Percentiles rank a stretch among this genome's conserved stretches.
Conservation (phyloP, 2,797 vertebrate genomes). For the Paratrypauchen microcephalus region DNA sequence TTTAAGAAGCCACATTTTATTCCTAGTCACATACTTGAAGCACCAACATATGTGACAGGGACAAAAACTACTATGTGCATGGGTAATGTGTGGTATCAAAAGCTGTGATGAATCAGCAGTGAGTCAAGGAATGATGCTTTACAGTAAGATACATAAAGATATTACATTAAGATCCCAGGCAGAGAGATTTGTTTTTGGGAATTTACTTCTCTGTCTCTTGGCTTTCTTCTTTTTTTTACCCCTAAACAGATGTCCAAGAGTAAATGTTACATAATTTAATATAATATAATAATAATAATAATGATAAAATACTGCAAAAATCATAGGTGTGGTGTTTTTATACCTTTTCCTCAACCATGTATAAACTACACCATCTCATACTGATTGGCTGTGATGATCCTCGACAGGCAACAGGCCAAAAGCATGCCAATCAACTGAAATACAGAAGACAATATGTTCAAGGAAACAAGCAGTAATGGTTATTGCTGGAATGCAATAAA, state of each 20-base stretch:
- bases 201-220: constrained; percentile 47
- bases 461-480: background rate
- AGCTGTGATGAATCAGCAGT: constrained; percentile 57
- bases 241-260: constrained; percentile 35
- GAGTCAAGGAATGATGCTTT: constrained; percentile 75
- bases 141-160: constrained; percentile 71
- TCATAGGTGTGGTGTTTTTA: background rate
- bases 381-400: constrained; percentile 99
- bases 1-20: constrained; percentile 22
- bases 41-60: constrained; percentile 42
- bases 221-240: constrained; percentile 59
- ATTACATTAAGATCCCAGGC: constrained; percentile 64
- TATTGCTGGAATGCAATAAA: background rate
- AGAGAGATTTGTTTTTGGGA: constrained; percentile 59
- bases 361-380: constrained; percentile 96
- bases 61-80: constrained; percentile 52
- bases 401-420: constrained; percentile 96
- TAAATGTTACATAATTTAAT: background rate
- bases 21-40: constrained; percentile 26
- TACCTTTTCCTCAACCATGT: constrained; percentile 25
- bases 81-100: constrained; percentile 45
- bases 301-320: background rate
- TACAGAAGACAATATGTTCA: constrained; percentile 8
- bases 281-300: background rate
- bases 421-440: constrained; percentile 96